Evolutionary conservation across 64 coral and sea anemone genomes (phyloP).

Genomic region (Montipora capricornis): DNA sequence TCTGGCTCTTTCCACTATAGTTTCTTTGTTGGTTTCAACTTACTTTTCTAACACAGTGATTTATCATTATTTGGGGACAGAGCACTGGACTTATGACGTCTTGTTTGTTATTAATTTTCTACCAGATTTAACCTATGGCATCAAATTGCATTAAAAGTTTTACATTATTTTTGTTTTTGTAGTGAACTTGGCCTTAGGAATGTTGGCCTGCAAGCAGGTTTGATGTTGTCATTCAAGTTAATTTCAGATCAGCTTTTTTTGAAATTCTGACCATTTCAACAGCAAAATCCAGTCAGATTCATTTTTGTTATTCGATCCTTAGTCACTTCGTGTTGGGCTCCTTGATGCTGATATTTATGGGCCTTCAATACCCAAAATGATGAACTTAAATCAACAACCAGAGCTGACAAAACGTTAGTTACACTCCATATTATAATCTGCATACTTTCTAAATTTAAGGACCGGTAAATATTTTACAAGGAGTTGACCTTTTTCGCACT

Average conservation of each 20-base stretch:
- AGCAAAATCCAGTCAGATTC: not conserved
- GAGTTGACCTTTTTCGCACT: no score
- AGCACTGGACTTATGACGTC: no score
- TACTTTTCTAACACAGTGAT: no score
- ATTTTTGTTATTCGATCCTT: not conserved
- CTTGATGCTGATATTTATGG: slow-evolving; percentile 98
- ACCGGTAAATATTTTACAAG: no score
- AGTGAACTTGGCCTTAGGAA: slow-evolving; percentile 93
- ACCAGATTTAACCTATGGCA: no score
- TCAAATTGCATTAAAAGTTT: not conserved
- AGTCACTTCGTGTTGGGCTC: slow-evolving; percentile 84
- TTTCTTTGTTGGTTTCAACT: no score
- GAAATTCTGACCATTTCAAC: not conserved
- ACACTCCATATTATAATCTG: not conserved
- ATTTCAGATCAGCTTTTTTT: not conserved
- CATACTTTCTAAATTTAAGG: no score
- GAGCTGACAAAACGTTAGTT: slow-evolving; percentile 89
- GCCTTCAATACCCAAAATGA: slow-evolving; percentile 94
- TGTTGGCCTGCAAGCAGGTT: slow-evolving; percentile 84
- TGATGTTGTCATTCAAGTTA: not conserved
- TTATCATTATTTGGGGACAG: no score
- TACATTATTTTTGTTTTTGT: slow-evolving; percentile 23
- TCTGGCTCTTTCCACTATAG: no score
- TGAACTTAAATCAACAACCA: slow-evolving; percentile 92
- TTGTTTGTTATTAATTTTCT: no score